Conservation (phyloP, 2,888 invertebrate genomes). For the Plebejus melissa region DNA sequence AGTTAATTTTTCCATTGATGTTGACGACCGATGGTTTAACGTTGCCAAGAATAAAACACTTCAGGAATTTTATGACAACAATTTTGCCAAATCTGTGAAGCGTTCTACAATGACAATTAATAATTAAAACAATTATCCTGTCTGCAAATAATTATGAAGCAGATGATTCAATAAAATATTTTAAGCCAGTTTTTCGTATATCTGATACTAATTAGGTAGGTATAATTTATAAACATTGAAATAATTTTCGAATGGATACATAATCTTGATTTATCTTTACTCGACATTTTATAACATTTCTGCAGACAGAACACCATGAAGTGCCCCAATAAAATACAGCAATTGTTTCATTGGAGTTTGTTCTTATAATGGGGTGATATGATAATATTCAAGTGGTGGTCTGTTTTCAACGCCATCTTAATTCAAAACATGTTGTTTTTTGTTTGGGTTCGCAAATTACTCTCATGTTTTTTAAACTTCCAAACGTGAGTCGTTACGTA, state of each 20-base stretch:
- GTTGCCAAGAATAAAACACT: neutral
- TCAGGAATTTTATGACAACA: too few relatives aligned
- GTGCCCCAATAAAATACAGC: slow-evolving; percentile 35
- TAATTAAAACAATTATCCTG: neutral
- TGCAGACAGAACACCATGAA: slow-evolving; percentile 36
- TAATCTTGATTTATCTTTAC: neutral
- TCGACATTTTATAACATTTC: slow-evolving; percentile 9
- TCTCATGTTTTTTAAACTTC: neutral
- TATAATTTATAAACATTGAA: neutral
- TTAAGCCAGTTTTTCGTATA: neutral
- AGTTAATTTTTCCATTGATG: neutral
- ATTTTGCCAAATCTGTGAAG: too few relatives aligned
- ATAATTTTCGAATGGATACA: neutral
- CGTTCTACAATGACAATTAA: too few relatives aligned
- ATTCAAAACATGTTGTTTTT: neutral
- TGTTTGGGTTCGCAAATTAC: neutral
- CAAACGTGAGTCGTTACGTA: neutral
- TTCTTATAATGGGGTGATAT: neutral
- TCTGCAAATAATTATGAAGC: neutral
- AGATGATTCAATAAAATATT: slow-evolving; percentile 37
- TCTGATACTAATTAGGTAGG: neutral
- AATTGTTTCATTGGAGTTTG: neutral
- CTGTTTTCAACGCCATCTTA: neutral
- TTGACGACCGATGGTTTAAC: neutral
- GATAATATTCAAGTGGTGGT: neutral